These are phyloP conservation scores for Uropsilus gracilis DNA, from an alignment of 2,113 vertebrate genomes.

Conservation along the genomic window DNA sequence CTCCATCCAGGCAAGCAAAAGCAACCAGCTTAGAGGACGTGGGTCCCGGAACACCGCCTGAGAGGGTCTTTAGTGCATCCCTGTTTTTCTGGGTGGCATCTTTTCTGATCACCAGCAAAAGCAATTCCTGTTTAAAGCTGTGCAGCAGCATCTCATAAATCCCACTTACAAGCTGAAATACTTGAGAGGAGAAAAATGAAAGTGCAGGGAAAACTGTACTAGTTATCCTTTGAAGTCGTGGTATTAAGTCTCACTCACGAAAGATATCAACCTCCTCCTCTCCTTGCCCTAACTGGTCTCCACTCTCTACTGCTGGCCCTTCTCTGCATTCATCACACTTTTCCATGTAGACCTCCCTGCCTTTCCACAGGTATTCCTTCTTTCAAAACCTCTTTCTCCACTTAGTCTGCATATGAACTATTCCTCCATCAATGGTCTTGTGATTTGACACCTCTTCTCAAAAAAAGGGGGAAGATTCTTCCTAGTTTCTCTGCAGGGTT, in stretches of 20 bases:
- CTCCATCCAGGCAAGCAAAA: constrained; percentile 62
- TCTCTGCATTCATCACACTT: background rate
- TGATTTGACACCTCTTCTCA: background rate
- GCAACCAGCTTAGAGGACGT: constrained; percentile 38
- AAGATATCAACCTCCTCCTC: background rate
- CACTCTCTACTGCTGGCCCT: background rate
- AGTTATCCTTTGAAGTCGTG: background rate
- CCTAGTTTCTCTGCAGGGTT: background rate
- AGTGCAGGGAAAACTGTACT: background rate
- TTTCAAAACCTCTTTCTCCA: background rate
- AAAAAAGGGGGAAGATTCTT: background rate
- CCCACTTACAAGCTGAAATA: background rate
- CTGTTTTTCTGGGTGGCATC: constrained; percentile 36
- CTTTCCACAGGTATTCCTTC: background rate
- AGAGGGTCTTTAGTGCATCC: background rate
- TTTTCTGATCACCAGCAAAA: background rate
- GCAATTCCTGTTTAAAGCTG: background rate
- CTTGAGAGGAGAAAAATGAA: background rate
- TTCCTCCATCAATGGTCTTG: background rate
- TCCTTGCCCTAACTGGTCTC: accelerated
- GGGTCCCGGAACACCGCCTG: background rate
- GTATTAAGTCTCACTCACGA: background rate
- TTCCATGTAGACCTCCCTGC: background rate
- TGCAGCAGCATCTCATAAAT: background rate
- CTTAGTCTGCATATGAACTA: background rate